A percentile compares a stretch with the other conserved stretches of the same genome.
Evolutionary conservation across 2,888 invertebrate genomes (phyloP).

Genomic region (Leucozona laternaria): DNA sequence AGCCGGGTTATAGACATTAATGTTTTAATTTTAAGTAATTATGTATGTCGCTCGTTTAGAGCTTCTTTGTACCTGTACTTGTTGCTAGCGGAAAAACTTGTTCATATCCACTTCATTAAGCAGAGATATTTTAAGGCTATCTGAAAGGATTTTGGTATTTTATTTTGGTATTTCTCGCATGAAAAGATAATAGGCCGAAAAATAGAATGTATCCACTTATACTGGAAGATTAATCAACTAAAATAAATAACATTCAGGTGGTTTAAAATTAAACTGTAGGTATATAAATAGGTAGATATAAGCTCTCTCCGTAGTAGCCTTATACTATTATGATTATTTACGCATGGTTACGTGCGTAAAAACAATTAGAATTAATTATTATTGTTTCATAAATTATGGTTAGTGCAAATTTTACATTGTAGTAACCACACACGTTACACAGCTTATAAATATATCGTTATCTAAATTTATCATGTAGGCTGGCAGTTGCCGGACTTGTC

Average conservation of each 20-base stretch:
- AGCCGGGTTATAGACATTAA: too few species aligned
- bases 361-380: too few species aligned
- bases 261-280: background rate
- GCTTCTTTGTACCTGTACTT: background rate
- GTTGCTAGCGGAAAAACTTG: background rate
- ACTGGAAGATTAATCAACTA: background rate
- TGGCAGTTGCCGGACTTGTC: too few species aligned
- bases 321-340: background rate
- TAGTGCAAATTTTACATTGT: too few species aligned
- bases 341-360: too few species aligned
- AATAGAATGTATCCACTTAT: background rate
- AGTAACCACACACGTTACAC: too few species aligned
- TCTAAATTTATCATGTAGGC: too few species aligned
- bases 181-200: background rate
- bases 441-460: too few species aligned
- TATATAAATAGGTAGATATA: background rate
- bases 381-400: too few species aligned
- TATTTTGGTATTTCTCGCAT: background rate
- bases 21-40: background rate
- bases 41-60: background rate
- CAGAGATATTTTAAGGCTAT: background rate
- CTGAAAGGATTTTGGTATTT: background rate
- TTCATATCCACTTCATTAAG: background rate
- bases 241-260: background rate
- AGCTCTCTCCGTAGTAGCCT: background rate